Base-by-base conservation (phyloP, 1,140 invertebrate genomes). In the Papilio xuthus region DNA sequence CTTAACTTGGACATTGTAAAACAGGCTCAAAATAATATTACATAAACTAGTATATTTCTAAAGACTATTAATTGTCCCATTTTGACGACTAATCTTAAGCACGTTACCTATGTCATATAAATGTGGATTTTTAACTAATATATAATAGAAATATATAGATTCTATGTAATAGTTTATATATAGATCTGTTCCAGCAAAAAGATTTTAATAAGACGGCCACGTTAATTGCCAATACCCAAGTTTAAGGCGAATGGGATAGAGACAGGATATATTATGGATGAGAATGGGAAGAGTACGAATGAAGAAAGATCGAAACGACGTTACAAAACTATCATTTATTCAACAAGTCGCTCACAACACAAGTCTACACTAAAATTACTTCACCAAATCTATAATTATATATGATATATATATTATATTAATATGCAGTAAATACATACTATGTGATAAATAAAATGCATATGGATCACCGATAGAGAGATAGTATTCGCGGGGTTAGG, bases 251-350 rank as follows among this genome's bases (percentile, higher is more conserved):
- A 72, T 32, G 53, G 69, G n/a, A 63, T 44, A 78, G 78, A 86
- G 80, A 86, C 79, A 83, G 88, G 87, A 88, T 77, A 82, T 28
- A 53, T 53, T 20, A 88, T 82, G 86, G 81, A 85, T 70, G 67
- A 88, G 90, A 88, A 86, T 87, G 74, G 83, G 80, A 84, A 79
- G 78, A 79, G 77, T 81, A 82, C 86, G 86, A 88, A 88, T 88
- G 86, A 92, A 91, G 87, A 90, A 90, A 85, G 88, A 85, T 85
- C 83, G 84, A 81, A 81, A 86, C 87, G 89, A 88, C 84, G 82
- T 89, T 91, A 89, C 82, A 91, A 90, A 91, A 91, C 90, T 92
- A 93, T 91, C 81, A 86, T 90, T 93, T 92, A 92, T 86, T 92
- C 92, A 91, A 92, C 88, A 92, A 89, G 84, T 92, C 87, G 84